Conservation (phyloP, 1,140 invertebrate species). For the Zaprionus tsacasi region DNA sequence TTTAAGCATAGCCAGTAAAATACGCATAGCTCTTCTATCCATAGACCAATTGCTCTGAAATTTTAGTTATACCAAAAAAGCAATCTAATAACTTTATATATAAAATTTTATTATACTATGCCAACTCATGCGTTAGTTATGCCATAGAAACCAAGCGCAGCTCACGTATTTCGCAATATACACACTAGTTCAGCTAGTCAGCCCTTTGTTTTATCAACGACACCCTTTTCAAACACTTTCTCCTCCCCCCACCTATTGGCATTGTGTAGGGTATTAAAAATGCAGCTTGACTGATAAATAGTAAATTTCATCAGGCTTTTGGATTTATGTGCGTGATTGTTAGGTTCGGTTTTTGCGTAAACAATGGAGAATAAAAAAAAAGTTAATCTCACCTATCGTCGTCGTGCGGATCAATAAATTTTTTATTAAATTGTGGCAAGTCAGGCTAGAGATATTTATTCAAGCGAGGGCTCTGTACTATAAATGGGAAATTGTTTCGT, state of each 20-base stretch:
- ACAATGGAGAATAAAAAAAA: not conserved
- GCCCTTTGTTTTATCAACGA: not conserved
- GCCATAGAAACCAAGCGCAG: not conserved
- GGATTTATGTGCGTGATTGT: constrained; percentile 21
- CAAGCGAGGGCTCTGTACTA: constrained; percentile 18
- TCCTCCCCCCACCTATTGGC: too few species aligned
- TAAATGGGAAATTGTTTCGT: constrained; percentile 14
- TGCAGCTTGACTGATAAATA: not conserved
- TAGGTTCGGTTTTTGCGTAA: not conserved
- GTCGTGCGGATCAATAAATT: constrained; percentile 21
- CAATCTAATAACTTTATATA: not conserved
- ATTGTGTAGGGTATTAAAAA: constrained; percentile 8
- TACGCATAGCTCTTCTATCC: not conserved
- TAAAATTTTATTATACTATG: not conserved
- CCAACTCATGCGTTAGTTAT: not conserved
- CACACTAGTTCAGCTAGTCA: not conserved
- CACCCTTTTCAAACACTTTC: not conserved
- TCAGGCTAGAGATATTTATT: constrained; percentile 5
- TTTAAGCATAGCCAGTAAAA: not conserved
- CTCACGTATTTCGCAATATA: not conserved
- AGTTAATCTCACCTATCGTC: constrained; percentile 5
- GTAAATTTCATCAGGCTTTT: constrained; percentile 18
- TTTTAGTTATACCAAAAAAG: not conserved
- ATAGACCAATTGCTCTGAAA: not conserved
- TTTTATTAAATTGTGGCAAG: constrained; percentile 35